phyloP scores from a whole-genome alignment of 2,888 invertebrate species.

The Spicauda simplicius region DNA sequence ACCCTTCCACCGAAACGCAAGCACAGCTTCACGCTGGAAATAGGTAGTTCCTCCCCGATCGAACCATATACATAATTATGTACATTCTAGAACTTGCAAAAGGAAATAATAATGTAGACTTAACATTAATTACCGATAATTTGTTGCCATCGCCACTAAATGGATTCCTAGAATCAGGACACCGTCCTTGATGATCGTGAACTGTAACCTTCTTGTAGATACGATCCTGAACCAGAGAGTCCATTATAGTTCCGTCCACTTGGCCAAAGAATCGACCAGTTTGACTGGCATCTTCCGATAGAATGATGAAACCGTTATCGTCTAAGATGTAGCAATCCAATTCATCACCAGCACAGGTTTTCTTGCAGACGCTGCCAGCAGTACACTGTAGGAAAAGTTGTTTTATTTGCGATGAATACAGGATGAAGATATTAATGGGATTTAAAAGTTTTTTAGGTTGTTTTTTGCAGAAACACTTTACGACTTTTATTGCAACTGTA shows the following conservation, averaged over 20 bases:
- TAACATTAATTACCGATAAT: conserved; percentile 54
- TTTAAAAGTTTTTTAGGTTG: too few species aligned
- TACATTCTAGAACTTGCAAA: too few species aligned
- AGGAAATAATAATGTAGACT: background rate
- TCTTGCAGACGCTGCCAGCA: conserved; percentile 88
- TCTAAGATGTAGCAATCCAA: conserved; percentile 97
- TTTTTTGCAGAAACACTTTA: too few species aligned
- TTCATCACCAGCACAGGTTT: conserved; percentile 94
- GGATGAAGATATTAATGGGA: too few species aligned
- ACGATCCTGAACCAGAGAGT: conserved; percentile 94
- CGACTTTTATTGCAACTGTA: too few species aligned
- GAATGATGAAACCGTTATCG: conserved; percentile 96
- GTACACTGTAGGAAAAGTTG: conserved; percentile 85
- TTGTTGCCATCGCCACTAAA: conserved; percentile 82
- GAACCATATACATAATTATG: too few species aligned
- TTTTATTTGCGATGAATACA: too few species aligned
- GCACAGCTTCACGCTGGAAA: too few species aligned
- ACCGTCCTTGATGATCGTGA: conserved; percentile 95
- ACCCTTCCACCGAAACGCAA: too few species aligned
- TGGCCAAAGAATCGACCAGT: conserved; percentile 97
- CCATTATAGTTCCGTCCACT: conserved; percentile 97
- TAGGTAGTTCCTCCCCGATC: too few species aligned
- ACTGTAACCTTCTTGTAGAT: conserved; percentile 95
- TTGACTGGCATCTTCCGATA: conserved; percentile 93
- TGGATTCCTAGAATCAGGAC: conserved; percentile 88